phyloP scores from a whole-genome alignment of 2,888 invertebrate genomes.

The Andrena bucephala region DNA sequence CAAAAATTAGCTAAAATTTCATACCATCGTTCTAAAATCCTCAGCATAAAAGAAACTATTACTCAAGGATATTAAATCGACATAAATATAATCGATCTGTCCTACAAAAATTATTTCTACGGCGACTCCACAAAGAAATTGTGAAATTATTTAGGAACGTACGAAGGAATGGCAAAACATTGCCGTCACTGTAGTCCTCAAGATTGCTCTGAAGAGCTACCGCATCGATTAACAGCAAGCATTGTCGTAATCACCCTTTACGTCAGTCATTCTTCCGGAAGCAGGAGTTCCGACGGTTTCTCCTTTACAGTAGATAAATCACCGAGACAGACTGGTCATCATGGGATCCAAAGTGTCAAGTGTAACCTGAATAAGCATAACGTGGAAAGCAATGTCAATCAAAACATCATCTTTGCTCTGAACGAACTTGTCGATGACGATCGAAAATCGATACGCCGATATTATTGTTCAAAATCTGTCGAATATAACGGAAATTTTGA shows the following conservation, averaged over 20 bases:
- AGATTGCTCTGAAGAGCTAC: slow-evolving; percentile 2
- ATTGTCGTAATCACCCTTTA: slow-evolving; percentile 12
- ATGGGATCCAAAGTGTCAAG: slow-evolving; percentile 18
- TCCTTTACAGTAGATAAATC: slow-evolving; percentile 36
- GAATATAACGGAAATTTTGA: neutral
- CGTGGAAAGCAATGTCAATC: slow-evolving; percentile 41
- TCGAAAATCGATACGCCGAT: slow-evolving; percentile 11
- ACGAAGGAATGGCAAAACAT: slow-evolving; percentile 22
- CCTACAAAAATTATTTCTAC: neutral
- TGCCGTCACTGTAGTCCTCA: slow-evolving; percentile 1
- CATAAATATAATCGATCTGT: no score
- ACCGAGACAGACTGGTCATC: neutral
- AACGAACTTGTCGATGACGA: slow-evolving; percentile 11
- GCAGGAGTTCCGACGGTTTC: slow-evolving; percentile 35
- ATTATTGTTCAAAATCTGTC: neutral
- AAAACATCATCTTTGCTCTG: slow-evolving; percentile 29
- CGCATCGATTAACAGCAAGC: slow-evolving; percentile 14
- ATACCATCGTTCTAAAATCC: no score
- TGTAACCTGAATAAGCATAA: slow-evolving; percentile 30
- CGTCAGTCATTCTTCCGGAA: slow-evolving; percentile 42
- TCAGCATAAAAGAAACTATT: no score
- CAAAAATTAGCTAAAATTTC: no score
- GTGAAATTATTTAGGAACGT: no score
- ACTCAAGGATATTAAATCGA: no score
- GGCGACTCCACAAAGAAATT: neutral